A percentile compares a stretch with the other conserved stretches of the same genome.
Evolutionary conservation across 2,888 invertebrate species (phyloP).

Genomic region (Sphaeridia pumilis): DNA sequence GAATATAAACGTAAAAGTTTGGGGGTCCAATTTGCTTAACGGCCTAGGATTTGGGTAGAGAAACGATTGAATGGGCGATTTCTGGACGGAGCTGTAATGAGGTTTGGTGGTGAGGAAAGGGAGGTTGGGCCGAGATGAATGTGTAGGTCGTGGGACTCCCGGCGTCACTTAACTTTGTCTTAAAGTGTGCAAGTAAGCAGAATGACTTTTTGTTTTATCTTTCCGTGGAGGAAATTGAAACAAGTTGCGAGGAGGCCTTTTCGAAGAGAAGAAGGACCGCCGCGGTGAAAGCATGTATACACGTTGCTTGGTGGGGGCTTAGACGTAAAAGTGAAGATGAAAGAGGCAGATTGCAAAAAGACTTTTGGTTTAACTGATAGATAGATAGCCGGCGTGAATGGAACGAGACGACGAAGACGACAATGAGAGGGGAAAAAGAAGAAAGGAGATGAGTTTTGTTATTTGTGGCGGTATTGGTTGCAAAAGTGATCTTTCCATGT

Average conservation of each 20-base stretch:
- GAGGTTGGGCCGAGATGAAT: too few relatives aligned
- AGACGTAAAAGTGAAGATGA: neutral
- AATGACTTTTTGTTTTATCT: too few relatives aligned
- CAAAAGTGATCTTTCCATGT: too few relatives aligned
- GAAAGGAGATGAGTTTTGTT: neutral
- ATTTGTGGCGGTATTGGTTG: too few relatives aligned
- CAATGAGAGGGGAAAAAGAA: neutral
- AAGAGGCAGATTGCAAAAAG: neutral
- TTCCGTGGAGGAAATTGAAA: too few relatives aligned
- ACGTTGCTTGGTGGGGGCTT: neutral
- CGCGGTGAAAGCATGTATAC: neutral
- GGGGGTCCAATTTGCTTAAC: neutral
- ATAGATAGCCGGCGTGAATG: neutral
- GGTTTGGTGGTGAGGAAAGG: neutral
- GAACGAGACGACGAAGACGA: neutral
- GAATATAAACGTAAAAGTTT: slow-evolving; percentile 1
- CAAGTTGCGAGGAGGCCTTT: too few relatives aligned
- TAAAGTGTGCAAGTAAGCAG: too few relatives aligned
- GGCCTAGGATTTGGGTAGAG: neutral
- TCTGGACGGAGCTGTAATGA: neutral
- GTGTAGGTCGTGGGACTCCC: too few relatives aligned
- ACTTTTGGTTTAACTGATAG: neutral
- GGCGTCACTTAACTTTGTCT: too few relatives aligned
- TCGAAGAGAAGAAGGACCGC: neutral
- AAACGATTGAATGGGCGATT: neutral